phyloP scores from a whole-genome alignment of 2,888 invertebrate species.

The Stratiomys singularior region DNA sequence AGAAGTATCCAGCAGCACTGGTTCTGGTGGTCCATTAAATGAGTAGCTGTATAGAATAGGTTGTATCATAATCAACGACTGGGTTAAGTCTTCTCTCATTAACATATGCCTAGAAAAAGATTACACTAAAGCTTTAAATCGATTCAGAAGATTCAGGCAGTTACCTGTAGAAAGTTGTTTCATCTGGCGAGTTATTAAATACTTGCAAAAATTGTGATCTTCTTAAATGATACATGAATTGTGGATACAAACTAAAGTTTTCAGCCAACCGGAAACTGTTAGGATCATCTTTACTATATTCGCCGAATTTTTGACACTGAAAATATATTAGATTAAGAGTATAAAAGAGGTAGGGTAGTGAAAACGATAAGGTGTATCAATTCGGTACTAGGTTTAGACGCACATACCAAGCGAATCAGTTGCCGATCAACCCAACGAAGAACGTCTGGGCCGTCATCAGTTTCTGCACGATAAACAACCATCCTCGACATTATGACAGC shows the following conservation, averaged over 20 bases:
- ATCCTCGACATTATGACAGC: constrained; percentile 97
- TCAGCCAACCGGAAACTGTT: constrained; percentile 95
- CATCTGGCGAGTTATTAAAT: constrained; percentile 99
- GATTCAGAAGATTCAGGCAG: background rate
- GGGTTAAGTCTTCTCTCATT: constrained; percentile 96
- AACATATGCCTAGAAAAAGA: constrained; percentile 83
- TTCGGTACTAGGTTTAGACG: no score
- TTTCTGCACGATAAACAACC: constrained; percentile 95
- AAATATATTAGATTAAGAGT: background rate
- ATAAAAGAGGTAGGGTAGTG: no score
- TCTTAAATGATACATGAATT: constrained; percentile 99
- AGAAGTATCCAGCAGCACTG: constrained; percentile 95
- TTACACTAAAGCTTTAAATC: no score
- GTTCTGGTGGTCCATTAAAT: constrained; percentile 97
- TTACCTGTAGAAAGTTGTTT: constrained; percentile 96
- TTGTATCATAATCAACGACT: constrained; percentile 99
- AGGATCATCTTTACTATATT: constrained; percentile 97
- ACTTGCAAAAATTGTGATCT: constrained; percentile 99
- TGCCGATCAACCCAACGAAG: constrained; percentile 98
- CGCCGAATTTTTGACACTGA: constrained; percentile 99
- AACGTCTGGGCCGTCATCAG: constrained; percentile 96
- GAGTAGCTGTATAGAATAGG: constrained; percentile 99
- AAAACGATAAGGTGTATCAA: no score
- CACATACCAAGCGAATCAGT: constrained; percentile 89
- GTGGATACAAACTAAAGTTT: constrained; percentile 98